phyloP scores from a whole-genome alignment of 2,888 invertebrate genomes.

The Ecliptopera silaceata region DNA sequence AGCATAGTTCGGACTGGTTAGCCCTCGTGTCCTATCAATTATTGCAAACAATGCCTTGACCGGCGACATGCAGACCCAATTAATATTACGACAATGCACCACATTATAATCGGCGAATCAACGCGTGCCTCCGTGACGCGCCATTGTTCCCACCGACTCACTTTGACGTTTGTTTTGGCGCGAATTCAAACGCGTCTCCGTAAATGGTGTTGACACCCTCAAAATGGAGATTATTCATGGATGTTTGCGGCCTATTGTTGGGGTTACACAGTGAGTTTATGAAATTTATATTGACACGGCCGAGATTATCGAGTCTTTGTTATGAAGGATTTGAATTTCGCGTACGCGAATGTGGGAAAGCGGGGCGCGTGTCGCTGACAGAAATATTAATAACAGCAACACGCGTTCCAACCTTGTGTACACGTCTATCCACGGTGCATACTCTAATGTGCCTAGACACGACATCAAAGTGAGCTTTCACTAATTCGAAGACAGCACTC shows the following conservation, averaged over 20 bases:
- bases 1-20: constrained; percentile 25
- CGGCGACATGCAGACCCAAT: constrained; percentile 54
- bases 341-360: constrained; percentile 61
- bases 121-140: constrained; percentile 52
- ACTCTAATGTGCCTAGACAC: constrained; percentile 22
- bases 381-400: constrained; percentile 67
- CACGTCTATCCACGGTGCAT: not conserved
- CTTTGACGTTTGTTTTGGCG: constrained; percentile 74
- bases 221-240: constrained; percentile 80
- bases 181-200: constrained; percentile 58
- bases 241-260: constrained; percentile 74
- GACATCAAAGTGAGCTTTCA: constrained; percentile 50
- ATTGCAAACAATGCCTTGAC: constrained; percentile 39
- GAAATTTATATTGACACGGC: constrained; percentile 79
- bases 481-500: constrained; percentile 68
- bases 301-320: constrained; percentile 76
- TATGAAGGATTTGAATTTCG: constrained; percentile 71
- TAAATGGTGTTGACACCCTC: constrained; percentile 77
- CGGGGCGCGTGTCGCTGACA: constrained; percentile 70
- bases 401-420: constrained; percentile 23
- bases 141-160: constrained; percentile 62
- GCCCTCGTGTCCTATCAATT: constrained; percentile 35
- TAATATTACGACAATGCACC: constrained; percentile 63
- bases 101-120: constrained; percentile 65
- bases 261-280: constrained; percentile 72